Percentiles rank a stretch among this genome's conserved stretches.
Evolutionary conservation across 2,113 vertebrate species (phyloP).

Genomic region (Neotragus moschatus): DNA sequence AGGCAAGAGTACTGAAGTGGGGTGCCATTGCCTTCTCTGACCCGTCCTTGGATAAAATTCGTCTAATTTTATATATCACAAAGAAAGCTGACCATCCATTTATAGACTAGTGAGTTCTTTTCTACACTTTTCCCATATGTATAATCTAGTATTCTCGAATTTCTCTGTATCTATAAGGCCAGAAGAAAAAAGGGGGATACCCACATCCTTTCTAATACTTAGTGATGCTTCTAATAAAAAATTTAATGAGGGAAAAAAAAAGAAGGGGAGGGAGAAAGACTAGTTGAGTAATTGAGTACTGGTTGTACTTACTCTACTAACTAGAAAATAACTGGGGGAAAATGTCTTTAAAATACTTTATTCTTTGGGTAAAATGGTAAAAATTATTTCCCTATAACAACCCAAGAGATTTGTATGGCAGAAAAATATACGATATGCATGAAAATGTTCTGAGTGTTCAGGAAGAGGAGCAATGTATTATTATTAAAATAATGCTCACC

Average conservation of each 20-base stretch:
- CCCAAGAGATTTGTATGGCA: background rate
- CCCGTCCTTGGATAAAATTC: background rate
- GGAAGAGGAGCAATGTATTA: background rate
- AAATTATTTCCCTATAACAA: background rate
- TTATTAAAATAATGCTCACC: background rate
- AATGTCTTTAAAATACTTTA: background rate
- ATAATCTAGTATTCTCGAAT: background rate
- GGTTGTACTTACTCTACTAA: background rate
- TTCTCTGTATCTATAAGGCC: background rate
- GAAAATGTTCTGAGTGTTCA: background rate
- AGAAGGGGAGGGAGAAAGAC: background rate
- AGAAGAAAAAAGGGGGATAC: background rate
- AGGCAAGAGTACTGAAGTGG: too few species aligned
- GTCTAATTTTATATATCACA: background rate
- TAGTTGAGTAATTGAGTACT: background rate
- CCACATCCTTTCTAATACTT: background rate
- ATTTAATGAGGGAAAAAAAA: background rate
- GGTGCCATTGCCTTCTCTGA: too few species aligned
- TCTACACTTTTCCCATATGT: background rate
- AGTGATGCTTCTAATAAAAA: background rate
- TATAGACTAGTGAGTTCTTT: background rate
- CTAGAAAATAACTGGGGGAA: background rate
- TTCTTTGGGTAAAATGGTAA: background rate
- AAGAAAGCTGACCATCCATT: background rate
- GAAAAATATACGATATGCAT: background rate